Evolutionary conservation across 2,888 invertebrate genomes (phyloP), one percentile per base, ranked within the genome.

Genomic region (Pseudeuparius sepicola): DNA sequence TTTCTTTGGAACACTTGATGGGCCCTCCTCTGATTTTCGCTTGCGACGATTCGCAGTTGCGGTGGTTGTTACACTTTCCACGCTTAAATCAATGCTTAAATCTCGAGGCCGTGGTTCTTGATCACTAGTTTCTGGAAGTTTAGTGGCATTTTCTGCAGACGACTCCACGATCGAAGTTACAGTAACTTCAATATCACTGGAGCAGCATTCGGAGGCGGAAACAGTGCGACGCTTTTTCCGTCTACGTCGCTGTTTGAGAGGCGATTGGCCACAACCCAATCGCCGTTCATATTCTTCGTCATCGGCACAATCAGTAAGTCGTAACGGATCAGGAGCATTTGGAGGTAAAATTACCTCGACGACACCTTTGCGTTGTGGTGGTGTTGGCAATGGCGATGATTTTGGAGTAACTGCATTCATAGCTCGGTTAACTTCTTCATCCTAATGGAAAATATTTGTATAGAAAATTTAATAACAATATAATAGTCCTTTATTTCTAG

Each of bases 331-430:
- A 52, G 80, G 73, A 31, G 90, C 87, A 58, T 94, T 90, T 17
- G 85, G 85, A 31, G 93, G 94, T 56, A 92, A 90, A 39, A 89
- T 82, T 35, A 62, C 89, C 65, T 90, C 88, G 45, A 93, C 81
- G 56, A 78, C 78, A 25, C 74, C 79, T 57, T 83, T 83, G 42
- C 81, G 72, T 41, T 82, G 70, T 32, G 78, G 78, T n/a, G 86
- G 85, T 23, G 82, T 83, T 34, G 88, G 82, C 54, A 89, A 62
- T 1, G 94, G 94, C 37, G 93, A 93, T 16, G 89, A 88, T 54
- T 87, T 83, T 33, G 93, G 93, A 10, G 93, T 93, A 0, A 83
- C 80, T n/a, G 84, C 82, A 63, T 87, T 87, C 71, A 86, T 80
- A 4, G 80, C 81, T 47, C 81, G 68, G 53, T 78, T 78, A 51